These are phyloP conservation scores for Pteronotus mesoamericanus DNA, from an alignment of 2,797 vertebrate genomes.

Conservation along the genomic window DNA sequence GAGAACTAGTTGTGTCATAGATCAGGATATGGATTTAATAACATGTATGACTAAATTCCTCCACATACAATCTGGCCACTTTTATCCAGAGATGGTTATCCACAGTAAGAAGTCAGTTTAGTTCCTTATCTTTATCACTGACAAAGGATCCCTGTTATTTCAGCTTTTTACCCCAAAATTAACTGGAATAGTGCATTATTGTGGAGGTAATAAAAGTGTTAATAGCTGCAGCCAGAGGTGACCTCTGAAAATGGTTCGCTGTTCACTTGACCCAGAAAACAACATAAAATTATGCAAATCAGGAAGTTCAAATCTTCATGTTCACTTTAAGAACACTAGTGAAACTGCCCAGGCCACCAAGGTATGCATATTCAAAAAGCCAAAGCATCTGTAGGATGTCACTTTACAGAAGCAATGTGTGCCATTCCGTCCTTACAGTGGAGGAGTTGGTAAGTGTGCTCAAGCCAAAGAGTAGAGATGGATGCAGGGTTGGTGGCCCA, in stretches of 20 bases:
- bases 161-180: neutral
- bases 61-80: neutral
- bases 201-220: conserved; percentile 24
- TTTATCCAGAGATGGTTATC: neutral
- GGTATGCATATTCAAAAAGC: neutral
- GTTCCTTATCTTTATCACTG: conserved; percentile 2
- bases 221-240: neutral
- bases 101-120: conserved; percentile 16
- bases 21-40: neutral
- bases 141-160: conserved; percentile 9
- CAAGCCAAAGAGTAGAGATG: neutral
- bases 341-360: neutral
- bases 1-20: neutral
- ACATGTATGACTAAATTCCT: neutral
- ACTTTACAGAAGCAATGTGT: neutral
- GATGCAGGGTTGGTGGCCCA: neutral
- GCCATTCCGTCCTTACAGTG: neutral
- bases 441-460: neutral
- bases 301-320: neutral
- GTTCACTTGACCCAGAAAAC: neutral
- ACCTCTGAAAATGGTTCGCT: neutral
- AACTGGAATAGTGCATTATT: neutral
- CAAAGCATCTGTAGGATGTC: neutral
- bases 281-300: neutral
- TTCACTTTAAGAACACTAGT: neutral